Base-by-base conservation (phyloP, 1,140 invertebrate genomes). In the Gryon sp. region DNA sequence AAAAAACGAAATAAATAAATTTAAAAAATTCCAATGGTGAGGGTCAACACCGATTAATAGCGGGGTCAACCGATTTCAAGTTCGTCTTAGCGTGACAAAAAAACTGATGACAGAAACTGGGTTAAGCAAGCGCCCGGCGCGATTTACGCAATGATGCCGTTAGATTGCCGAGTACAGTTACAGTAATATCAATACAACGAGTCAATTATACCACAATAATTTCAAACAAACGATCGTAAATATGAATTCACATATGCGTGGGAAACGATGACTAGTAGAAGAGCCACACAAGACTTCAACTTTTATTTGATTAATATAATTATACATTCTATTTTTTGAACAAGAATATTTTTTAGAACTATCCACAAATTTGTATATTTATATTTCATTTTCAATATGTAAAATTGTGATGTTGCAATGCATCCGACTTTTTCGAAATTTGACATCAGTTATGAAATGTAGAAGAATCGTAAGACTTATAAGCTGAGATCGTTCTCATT, bases 131-230 rank as follows among this genome's bases (percentile, higher is more conserved):
- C 30, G 20, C 12, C 9, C 28, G 26, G 1, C 9, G 19, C 14
- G 24, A 14, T 66, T 75, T 75, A 30, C 72, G 72, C 72, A 75
- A 75, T 50, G 15, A 40, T 62, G 62, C 72, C 72, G 72, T 75
- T 75, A 75, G 53, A 36, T 65, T 74, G 28, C 53, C 22, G 45
- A 24, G 60, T 60, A 74, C 70, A 75, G 72, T 75, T 68, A 66
- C 55, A 18, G 7, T 16, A 55, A 38, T 63, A 48, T 62, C 72
- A 75, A 66, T n/a, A n/a, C n/a, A 38, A 68, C 20, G 46, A 12
- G 38, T 66, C 36, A 57, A 45, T 74, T 75, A 46, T 63, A 48
- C 55, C 57, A 55, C 22, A 46, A 40, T 34, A 60, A 50, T 52
- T 19, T 22, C 53, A 11, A n/a, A 26, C 53, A 45, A 59, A 1